Percentiles rank a stretch among this genome's conserved stretches.
Evolutionary conservation across 2,888 invertebrate genomes (phyloP).

Genomic region (Geotrupes spiniger): DNA sequence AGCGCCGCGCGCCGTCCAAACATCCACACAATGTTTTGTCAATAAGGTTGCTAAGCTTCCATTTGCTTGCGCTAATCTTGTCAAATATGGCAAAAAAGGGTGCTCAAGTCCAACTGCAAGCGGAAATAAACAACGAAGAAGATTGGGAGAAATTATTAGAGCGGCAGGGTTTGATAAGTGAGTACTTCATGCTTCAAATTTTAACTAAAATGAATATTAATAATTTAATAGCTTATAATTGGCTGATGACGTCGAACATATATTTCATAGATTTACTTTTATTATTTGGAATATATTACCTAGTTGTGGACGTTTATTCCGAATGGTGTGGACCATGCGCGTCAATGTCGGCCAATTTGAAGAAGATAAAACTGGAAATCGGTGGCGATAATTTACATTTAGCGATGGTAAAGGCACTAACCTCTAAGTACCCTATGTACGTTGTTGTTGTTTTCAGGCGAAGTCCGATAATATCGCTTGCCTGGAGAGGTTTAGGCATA

Average conservation of each 20-base stretch:
- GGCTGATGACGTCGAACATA: no score
- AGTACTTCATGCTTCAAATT: constrained; percentile 1
- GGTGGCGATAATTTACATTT: constrained; percentile 79
- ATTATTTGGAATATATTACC: no score
- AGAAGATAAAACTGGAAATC: constrained; percentile 82
- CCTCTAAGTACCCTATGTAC: constrained; percentile 3
- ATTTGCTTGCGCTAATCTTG: no score
- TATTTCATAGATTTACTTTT: no score
- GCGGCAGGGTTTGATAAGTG: constrained; percentile 71
- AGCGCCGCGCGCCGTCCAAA: background rate
- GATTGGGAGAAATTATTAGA: constrained; percentile 79
- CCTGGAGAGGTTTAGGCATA: constrained; percentile 72
- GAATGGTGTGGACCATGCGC: constrained; percentile 90
- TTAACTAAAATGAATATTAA: no score
- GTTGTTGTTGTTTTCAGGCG: constrained; percentile 55
- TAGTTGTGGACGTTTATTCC: constrained; percentile 84
- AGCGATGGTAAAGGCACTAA: constrained; percentile 61
- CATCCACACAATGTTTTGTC: constrained; percentile 11
- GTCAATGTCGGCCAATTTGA: constrained; percentile 79
- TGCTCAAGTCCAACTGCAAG: constrained; percentile 72
- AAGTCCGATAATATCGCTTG: constrained; percentile 74
- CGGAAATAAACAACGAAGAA: constrained; percentile 78
- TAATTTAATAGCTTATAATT: no score
- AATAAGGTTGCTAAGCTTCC: constrained; percentile 17
- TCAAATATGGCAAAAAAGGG: constrained; percentile 69